These are phyloP conservation scores for Petrocephalus sullivani DNA, from an alignment of 2,797 vertebrate species.

Conservation along the genomic window DNA sequence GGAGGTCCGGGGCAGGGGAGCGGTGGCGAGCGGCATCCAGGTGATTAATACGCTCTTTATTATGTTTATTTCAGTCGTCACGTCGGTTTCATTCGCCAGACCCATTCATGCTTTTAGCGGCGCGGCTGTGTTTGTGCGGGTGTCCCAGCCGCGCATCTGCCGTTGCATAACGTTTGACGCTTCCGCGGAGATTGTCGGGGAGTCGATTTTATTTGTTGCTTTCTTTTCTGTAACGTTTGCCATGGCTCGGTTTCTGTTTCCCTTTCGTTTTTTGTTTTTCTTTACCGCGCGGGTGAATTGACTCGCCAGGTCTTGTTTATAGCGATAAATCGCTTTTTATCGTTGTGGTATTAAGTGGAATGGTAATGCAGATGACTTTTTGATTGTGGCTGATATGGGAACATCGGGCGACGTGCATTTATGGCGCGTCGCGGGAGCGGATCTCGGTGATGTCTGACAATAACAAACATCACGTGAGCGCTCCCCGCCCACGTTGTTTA, in stretches of 20 bases:
- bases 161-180: background rate
- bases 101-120: background rate
- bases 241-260: background rate
- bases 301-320: background rate
- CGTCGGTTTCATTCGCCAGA: background rate
- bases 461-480: constrained; percentile 62
- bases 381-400: background rate
- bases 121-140: background rate
- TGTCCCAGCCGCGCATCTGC: background rate
- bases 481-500: constrained; percentile 15
- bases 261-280: background rate
- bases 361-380: background rate
- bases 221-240: background rate
- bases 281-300: background rate
- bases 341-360: background rate
- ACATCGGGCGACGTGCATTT: background rate
- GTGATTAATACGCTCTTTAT: background rate
- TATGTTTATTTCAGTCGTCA: background rate
- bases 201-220: background rate
- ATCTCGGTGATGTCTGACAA: constrained; percentile 40
- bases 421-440: background rate
- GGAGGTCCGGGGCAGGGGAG: background rate
- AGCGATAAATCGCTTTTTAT: background rate
- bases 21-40: background rate
- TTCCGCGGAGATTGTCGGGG: background rate